These are phyloP conservation scores for Ophraella communa DNA, from an alignment of 2,888 invertebrate species.

Conservation along the genomic window DNA sequence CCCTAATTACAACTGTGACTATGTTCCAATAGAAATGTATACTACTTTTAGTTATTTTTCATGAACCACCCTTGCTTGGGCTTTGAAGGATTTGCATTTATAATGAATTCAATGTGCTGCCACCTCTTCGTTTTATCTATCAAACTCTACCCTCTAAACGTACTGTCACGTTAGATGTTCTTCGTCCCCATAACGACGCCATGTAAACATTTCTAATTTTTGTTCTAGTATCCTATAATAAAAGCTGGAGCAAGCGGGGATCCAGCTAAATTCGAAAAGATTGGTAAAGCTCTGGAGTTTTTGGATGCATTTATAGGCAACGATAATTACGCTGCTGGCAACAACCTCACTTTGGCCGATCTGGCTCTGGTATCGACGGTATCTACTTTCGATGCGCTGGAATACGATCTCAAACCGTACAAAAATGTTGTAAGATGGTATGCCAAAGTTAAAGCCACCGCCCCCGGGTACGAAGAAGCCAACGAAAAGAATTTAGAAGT, in stretches of 20 bases:
- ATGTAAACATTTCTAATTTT: not conserved
- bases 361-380: constrained; percentile 72
- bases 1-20: too few species aligned
- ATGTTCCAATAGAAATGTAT: too few species aligned
- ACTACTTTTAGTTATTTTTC: too few species aligned
- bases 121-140: too few species aligned
- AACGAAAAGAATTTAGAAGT: constrained; percentile 50
- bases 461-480: constrained; percentile 63
- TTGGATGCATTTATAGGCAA: constrained; percentile 76
- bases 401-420: constrained; percentile 72
- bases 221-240: constrained; percentile 55
- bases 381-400: constrained; percentile 70
- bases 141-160: too few species aligned
- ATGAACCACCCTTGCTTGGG: too few species aligned
- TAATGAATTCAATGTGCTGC: too few species aligned
- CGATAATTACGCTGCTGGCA: constrained; percentile 74
- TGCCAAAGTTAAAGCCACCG: constrained; percentile 66
- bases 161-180: too few species aligned
- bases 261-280: constrained; percentile 71
- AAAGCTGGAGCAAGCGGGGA: constrained; percentile 62
- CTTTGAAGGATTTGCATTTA: too few species aligned
- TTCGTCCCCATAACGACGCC: too few species aligned
- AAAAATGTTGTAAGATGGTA: constrained; percentile 72
- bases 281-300: constrained; percentile 72
- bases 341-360: constrained; percentile 79